A percentile compares a stretch with the other conserved stretches of the same genome.
These are phyloP conservation scores for Nannoperca australis DNA, from an alignment of 2,797 vertebrate genomes.

Conservation along the genomic window DNA sequence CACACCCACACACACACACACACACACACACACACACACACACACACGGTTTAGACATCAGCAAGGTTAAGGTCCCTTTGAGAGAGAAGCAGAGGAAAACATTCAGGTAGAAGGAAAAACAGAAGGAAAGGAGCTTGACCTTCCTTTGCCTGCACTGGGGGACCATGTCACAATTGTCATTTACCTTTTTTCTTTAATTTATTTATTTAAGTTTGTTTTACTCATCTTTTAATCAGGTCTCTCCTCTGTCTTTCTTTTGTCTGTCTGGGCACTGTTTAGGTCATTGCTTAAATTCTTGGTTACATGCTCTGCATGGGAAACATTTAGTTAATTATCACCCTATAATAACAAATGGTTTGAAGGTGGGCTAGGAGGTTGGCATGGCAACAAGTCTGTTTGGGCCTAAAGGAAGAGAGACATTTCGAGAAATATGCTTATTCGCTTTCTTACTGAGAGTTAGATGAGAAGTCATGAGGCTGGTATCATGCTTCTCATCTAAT, in stretches of 20 bases:
- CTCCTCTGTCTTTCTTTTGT: neutral
- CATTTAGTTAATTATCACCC: constrained; percentile 4
- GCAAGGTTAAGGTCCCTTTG: constrained; percentile 60
- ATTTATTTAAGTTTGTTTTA: constrained; percentile 19
- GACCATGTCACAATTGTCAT: constrained; percentile 26
- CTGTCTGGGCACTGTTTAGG: neutral
- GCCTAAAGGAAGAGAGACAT: neutral
- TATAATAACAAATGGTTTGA: constrained; percentile 29
- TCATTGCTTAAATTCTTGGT: neutral
- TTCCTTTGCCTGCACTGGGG: constrained; percentile 48
- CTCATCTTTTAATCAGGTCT: constrained; percentile 20
- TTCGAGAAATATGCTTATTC: neutral
- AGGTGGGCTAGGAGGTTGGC: neutral
- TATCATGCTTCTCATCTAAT: neutral
- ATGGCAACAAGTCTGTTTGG: neutral
- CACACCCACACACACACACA: neutral
- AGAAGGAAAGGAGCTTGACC: constrained; percentile 59
- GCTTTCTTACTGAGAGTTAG: neutral
- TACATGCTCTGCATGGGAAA: neutral
- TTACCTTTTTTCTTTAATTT: constrained; percentile 38
- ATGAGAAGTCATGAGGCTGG: neutral
- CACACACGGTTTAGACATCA: constrained; percentile 75
- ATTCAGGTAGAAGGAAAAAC: constrained; percentile 52
- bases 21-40: constrained; percentile 14
- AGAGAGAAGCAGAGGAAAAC: constrained; percentile 60